Evolutionary conservation across 2,888 invertebrate species (phyloP), one percentile per base, ranked within the genome.

Genomic region (Himalopsyche japonica): DNA sequence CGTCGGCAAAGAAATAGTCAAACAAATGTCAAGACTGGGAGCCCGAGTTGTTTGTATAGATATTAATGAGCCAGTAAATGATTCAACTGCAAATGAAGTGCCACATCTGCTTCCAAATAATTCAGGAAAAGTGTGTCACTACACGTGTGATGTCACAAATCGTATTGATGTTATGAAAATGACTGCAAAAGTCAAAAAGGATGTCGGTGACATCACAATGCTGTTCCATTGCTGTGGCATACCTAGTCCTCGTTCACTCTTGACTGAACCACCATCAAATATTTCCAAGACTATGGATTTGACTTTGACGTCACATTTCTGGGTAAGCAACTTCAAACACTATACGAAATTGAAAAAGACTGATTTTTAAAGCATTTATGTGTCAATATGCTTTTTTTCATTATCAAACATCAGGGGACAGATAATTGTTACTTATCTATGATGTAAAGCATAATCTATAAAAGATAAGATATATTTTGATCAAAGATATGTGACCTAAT

Each of bases 21-120:
- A 94, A 85, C 93, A 94, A 88, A 89, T 95, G 83, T 92, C 93
- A 1, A 90, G 90, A 15, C 89, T 93, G 32, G 94, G 93, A 70
- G 94, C 94, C 1, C 91, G 89, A 79, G 92, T 95, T 1, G 92
- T 96, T 1, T 94, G 95, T 86, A 93, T 95, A 85, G 96, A 96
- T 88, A 92, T 94, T 79, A 93, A 95, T 88, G 89, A 91, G 82
- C 88, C 87, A 3, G 92, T 89, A 79, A 94, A 94, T 88, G 90
- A 91, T 76, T 89, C 90, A 1, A 93, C 93, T 0, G 91, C 92
- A 27, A 90, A 91, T 81, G 88, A 89, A 1, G 92, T 93, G 1
- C 91, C 91, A 83, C 89, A 76, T 8, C 30, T 78, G 10, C 20
- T 80, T n/a, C 86, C 84, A 3, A 37, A 88, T n/a, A 89, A 89